Evolutionary conservation across 2,888 invertebrate species (phyloP).

Genomic region (Mystacides longicornis): DNA sequence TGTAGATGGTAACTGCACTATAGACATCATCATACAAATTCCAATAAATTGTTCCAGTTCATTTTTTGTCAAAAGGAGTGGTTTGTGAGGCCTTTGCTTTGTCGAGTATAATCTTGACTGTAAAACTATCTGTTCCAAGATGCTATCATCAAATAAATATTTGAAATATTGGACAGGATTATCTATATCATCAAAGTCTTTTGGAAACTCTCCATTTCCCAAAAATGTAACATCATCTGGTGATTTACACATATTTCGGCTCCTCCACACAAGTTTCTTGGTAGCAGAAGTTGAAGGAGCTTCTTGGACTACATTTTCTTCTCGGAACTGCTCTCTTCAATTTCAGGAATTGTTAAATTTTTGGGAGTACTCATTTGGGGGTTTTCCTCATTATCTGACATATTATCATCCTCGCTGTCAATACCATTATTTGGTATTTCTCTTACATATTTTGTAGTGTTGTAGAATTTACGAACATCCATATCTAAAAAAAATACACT

Average conservation of each 20-base stretch:
- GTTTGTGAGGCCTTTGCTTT: no score
- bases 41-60: background rate
- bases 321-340: conserved; percentile 2
- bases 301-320: conserved; percentile 4
- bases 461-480: conserved; percentile 19
- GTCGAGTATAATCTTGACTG: background rate
- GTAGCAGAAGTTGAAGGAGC: conserved; percentile 6
- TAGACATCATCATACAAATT: conserved; percentile 6
- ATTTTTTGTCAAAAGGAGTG: background rate
- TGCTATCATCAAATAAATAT: background rate
- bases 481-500: conserved; percentile 9
- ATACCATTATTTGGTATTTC: conserved; percentile 3
- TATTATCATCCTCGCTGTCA: background rate
- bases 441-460: background rate
- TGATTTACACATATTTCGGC: background rate
- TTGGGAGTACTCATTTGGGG: background rate
- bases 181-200: background rate
- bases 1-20: conserved; percentile 6
- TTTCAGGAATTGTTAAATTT: background rate
- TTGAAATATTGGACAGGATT: background rate
- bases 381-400: conserved; percentile 1
- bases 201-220: conserved; percentile 4
- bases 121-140: background rate
- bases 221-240: conserved; percentile 2
- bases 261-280: conserved; percentile 5